Evolutionary conservation across 2,797 vertebrate species (phyloP).

Genomic region (Gila robusta): DNA sequence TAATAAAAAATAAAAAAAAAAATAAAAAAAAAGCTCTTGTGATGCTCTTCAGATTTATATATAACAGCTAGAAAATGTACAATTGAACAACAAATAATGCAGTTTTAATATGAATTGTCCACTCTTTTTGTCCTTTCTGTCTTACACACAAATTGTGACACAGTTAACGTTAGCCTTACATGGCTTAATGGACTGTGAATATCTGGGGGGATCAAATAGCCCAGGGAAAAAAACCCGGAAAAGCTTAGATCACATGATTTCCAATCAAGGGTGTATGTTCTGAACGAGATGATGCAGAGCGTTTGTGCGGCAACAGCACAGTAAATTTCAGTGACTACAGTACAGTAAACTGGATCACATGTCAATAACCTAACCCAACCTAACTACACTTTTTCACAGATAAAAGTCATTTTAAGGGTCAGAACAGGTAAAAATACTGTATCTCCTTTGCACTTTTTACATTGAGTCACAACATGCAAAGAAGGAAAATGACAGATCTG

Average conservation of each 20-base stretch:
- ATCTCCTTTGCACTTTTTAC: neutral
- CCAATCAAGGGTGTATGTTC: conserved; percentile 6
- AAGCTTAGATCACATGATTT: conserved; percentile 24
- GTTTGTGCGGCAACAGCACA: neutral
- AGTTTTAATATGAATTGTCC: neutral
- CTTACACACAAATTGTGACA: neutral
- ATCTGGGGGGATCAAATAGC: conserved; percentile 19
- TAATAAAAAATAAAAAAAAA: too few species aligned
- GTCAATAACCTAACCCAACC: neutral
- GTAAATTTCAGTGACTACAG: neutral
- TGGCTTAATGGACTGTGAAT: neutral
- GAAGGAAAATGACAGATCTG: conserved; percentile 17
- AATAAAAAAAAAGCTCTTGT: neutral
- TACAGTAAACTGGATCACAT: neutral
- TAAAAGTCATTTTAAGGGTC: neutral
- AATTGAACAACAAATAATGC: neutral
- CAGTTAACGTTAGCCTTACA: neutral
- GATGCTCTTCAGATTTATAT: neutral
- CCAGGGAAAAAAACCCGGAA: neutral
- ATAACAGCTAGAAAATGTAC: neutral
- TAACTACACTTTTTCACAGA: neutral
- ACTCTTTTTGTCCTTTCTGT: neutral
- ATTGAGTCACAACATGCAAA: conserved; percentile 40
- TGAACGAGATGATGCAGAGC: neutral
- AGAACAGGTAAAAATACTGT: neutral